Conservation (phyloP, 2,113 vertebrate species). For the Gasterosteus aculeatus region DNA sequence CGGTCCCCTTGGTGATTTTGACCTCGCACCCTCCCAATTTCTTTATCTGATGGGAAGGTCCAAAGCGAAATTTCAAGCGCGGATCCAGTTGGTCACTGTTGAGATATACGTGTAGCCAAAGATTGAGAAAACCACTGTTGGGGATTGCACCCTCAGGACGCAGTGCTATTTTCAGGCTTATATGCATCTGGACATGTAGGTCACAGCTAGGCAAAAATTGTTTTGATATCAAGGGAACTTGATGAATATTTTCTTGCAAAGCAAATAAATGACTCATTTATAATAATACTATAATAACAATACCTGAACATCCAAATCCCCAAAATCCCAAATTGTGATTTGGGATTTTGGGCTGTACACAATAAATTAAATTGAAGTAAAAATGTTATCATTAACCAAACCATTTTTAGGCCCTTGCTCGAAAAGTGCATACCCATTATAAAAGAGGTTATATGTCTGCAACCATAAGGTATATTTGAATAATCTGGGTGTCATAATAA, state of each 20-base stretch:
- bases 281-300: neutral
- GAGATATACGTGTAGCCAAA: neutral
- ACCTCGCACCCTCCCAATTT: neutral
- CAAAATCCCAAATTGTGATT: neutral
- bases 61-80: slow-evolving; percentile 16
- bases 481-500: too few relatives aligned
- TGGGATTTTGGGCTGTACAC: too few relatives aligned
- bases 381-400: too few relatives aligned
- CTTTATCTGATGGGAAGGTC: neutral
- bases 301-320: neutral
- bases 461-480: too few relatives aligned
- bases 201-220: neutral
- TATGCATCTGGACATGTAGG: neutral
- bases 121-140: neutral
- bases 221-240: too few relatives aligned
- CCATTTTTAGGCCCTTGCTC: too few relatives aligned
- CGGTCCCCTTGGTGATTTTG: slow-evolving; percentile 40
- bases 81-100: slow-evolving; percentile 22
- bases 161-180: neutral
- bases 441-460: too few relatives aligned
- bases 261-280: neutral
- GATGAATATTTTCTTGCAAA: neutral
- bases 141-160: neutral
- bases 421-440: too few relatives aligned
- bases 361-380: too few relatives aligned